Conservation (phyloP, 2,113 vertebrate genomes). For the Epinephelus fuscoguttatus region DNA sequence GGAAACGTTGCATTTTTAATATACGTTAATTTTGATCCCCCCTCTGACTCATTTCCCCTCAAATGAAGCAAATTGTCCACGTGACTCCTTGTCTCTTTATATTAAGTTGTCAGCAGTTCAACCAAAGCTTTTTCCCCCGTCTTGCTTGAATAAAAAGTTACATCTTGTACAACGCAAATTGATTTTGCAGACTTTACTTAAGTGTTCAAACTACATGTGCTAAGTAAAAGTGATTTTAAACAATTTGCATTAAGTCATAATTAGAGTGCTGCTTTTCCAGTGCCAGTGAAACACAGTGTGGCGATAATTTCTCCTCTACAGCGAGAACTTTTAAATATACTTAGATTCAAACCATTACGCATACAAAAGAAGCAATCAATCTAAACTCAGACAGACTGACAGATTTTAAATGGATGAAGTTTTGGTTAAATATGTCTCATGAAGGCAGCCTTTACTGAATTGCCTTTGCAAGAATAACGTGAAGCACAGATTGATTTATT, state of each 20-base stretch:
- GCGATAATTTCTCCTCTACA: not conserved
- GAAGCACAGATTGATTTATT: constrained; percentile 5
- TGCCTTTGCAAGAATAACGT: not conserved
- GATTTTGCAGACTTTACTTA: not conserved
- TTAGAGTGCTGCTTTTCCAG: not conserved
- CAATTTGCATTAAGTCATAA: not conserved
- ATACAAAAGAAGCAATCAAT: constrained; percentile 8
- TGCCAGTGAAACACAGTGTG: not conserved
- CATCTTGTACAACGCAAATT: not conserved
- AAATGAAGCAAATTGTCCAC: not conserved
- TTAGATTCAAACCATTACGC: constrained; percentile 1
- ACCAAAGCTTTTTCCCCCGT: not conserved
- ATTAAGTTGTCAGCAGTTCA: not conserved
- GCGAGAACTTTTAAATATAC: not conserved
- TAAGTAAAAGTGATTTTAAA: not conserved
- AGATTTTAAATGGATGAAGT: not conserved
- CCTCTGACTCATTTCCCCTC: not conserved
- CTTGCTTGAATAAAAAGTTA: not conserved
- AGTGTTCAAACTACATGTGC: not conserved
- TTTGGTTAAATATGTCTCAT: not conserved
- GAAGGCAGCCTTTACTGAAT: not conserved
- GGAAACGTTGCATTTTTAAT: not conserved
- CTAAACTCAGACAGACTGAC: not conserved
- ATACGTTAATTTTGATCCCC: not conserved
- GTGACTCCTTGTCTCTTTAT: not conserved